Percentiles rank a stretch among this genome's conserved stretches.
These are phyloP conservation scores for Apodemia hepburni DNA, from an alignment of 2,888 invertebrate genomes.

Conservation along the genomic window DNA sequence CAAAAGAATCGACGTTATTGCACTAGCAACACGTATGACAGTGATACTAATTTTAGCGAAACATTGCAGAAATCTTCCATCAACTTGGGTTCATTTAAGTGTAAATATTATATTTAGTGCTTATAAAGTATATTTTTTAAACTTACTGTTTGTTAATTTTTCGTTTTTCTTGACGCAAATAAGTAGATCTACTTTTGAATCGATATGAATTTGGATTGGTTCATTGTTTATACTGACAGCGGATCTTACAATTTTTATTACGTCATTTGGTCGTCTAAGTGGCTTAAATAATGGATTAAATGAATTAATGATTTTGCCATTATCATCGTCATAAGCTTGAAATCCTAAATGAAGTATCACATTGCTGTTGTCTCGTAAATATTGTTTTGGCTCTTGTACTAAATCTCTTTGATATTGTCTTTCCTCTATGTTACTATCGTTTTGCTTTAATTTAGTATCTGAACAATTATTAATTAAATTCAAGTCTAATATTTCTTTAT, in stretches of 20 bases:
- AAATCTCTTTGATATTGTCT: not conserved
- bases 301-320: conserved; percentile 36
- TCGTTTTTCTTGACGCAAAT: conserved; percentile 37
- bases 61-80: not conserved
- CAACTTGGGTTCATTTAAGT: not conserved
- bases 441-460: not conserved
- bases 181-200: conserved; percentile 43
- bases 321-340: conserved; percentile 44
- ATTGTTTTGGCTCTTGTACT: not conserved
- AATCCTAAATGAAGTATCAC: conserved; percentile 46
- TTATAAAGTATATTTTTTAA: not conserved
- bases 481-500: too few species aligned
- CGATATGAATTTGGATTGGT: conserved; percentile 46
- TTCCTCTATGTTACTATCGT: not conserved
- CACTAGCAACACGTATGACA: not conserved
- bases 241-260: conserved; percentile 42
- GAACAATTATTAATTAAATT: not conserved
- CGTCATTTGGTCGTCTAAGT: conserved; percentile 17
- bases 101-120: too few species aligned
- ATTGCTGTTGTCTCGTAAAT: not conserved
- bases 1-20: not conserved
- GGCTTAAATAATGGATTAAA: conserved; percentile 8
- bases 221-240: conserved; percentile 35
- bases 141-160: conserved; percentile 4
- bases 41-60: not conserved